Conservation (phyloP, 2,797 vertebrate genomes). For the Neopelma chrysocephalum region DNA sequence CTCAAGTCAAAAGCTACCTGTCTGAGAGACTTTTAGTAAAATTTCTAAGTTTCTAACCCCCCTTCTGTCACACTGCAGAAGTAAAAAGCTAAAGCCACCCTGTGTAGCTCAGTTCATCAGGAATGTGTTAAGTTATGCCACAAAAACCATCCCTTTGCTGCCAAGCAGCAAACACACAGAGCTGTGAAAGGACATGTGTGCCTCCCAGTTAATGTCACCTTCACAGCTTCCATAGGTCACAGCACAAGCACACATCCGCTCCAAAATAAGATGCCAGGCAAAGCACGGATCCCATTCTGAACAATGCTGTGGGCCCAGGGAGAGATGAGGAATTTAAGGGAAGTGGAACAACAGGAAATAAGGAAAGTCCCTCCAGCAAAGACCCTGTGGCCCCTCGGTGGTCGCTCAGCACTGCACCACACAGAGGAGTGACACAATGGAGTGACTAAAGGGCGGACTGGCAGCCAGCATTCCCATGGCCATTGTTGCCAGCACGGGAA, state of each 20-base stretch:
- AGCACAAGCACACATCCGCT: not conserved
- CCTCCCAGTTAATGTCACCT: constrained; percentile 59
- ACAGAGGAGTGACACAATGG: not conserved
- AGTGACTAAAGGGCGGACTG: not conserved
- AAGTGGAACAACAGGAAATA: not conserved
- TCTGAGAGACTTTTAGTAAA: not conserved
- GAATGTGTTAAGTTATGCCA: not conserved
- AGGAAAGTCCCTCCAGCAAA: not conserved
- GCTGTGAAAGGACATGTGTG: not conserved
- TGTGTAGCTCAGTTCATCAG: not conserved
- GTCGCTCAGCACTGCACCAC: not conserved
- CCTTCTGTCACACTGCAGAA: not conserved
- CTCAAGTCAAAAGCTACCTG: not conserved
- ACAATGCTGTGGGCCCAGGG: not conserved
- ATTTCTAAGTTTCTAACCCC: not conserved
- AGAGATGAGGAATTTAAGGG: not conserved
- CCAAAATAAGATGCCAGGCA: not conserved
- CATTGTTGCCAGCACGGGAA: not conserved
- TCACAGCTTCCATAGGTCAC: constrained; percentile 44
- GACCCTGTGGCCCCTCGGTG: not conserved
- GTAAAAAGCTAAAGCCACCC: not conserved
- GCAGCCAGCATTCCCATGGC: not conserved
- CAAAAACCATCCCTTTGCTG: not conserved
- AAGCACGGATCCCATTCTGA: not conserved
- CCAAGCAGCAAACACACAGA: not conserved